phyloP scores from a whole-genome alignment of 2,888 invertebrate genomes.

The Zygaena filipendulae region DNA sequence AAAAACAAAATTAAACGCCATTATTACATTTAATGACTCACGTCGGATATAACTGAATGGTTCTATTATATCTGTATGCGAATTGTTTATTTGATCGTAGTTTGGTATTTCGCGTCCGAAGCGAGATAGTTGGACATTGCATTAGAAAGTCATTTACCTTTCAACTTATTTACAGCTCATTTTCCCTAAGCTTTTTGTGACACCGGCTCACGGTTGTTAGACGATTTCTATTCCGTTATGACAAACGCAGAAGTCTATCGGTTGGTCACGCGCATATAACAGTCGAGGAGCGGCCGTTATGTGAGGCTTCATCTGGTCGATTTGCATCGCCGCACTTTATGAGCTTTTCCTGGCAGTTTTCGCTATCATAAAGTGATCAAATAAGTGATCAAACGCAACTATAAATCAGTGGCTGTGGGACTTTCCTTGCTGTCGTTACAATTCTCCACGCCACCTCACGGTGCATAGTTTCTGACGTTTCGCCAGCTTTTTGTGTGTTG shows the following conservation, averaged over 20 bases:
- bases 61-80: slow-evolving; percentile 40
- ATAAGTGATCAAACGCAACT: slow-evolving; percentile 52
- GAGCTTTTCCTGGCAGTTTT: slow-evolving; percentile 51
- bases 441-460: slow-evolving; percentile 44
- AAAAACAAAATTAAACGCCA: slow-evolving; percentile 60
- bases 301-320: slow-evolving; percentile 37
- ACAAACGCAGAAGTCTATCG: slow-evolving; percentile 25
- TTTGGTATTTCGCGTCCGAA: no score
- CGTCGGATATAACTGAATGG: slow-evolving; percentile 44
- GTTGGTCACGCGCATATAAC: slow-evolving; percentile 31
- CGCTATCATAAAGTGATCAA: slow-evolving; percentile 66
- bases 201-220: slow-evolving; percentile 30
- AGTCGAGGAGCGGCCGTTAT: slow-evolving; percentile 31
- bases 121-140: no score
- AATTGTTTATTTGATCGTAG: background rate
- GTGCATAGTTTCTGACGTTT: slow-evolving; percentile 37
- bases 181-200: slow-evolving; percentile 18
- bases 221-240: slow-evolving; percentile 45
- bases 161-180: slow-evolving; percentile 20
- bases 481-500: slow-evolving; percentile 45
- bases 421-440: slow-evolving; percentile 52
- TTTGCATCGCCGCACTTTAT: slow-evolving; percentile 55
- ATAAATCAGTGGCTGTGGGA: slow-evolving; percentile 45
- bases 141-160: slow-evolving; percentile 45
- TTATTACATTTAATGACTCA: slow-evolving; percentile 61